phyloP scores from a whole-genome alignment of 2,797 vertebrate species.

The Natrix natrix region DNA sequence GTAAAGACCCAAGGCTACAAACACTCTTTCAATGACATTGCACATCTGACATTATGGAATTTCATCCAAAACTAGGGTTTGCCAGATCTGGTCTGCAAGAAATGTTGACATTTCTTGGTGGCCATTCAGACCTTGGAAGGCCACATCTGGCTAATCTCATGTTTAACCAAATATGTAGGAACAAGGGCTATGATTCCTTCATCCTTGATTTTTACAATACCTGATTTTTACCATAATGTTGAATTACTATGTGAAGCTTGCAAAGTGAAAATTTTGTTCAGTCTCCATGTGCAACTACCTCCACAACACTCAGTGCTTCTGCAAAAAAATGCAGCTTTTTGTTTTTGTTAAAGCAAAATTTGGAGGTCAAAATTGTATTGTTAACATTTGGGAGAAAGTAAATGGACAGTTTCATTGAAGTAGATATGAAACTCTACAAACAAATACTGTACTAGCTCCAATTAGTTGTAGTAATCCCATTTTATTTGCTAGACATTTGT shows the following conservation, averaged over 20 bases:
- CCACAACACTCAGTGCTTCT: background rate
- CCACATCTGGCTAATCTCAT: background rate
- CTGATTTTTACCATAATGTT: background rate
- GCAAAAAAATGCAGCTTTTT: background rate
- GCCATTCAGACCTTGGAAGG: background rate
- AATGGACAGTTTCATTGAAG: background rate
- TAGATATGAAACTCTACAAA: background rate
- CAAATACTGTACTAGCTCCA: background rate
- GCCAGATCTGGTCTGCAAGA: background rate
- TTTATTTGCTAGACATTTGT: background rate
- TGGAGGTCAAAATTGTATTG: background rate
- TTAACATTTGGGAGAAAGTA: background rate
- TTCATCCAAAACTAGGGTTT: background rate
- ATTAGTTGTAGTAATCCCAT: background rate
- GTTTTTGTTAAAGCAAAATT: background rate
- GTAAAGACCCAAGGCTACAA: fast-evolving
- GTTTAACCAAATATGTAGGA: background rate
- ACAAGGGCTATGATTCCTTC: background rate
- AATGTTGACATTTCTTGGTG: background rate
- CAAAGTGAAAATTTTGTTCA: background rate
- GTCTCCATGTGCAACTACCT: background rate
- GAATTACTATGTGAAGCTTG: background rate
- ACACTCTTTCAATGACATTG: background rate
- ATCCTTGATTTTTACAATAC: background rate
- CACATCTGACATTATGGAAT: background rate